Conservation (phyloP, 2,113 vertebrate species). For the Phalacrocorax pelagicus region DNA sequence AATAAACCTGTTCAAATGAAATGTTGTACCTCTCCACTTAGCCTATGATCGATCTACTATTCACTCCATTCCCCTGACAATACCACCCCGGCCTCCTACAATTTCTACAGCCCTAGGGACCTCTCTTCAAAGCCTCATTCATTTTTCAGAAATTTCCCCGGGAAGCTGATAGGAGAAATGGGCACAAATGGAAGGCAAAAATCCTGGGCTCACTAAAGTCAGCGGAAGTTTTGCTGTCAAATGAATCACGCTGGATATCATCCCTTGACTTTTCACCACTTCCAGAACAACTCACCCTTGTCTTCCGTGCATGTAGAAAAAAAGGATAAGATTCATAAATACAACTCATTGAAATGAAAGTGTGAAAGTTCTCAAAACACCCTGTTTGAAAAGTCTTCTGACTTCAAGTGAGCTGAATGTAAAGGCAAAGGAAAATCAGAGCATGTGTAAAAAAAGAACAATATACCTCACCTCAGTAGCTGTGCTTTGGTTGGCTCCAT, state of each 20-base stretch:
- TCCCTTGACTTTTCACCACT: neutral
- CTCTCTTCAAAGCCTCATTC: neutral
- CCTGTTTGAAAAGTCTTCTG: neutral
- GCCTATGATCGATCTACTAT: neutral
- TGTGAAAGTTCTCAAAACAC: neutral
- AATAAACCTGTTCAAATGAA: neutral
- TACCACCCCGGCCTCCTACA: neutral
- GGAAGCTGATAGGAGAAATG: neutral
- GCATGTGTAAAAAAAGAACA: neutral
- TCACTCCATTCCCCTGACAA: neutral
- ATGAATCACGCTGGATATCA: neutral
- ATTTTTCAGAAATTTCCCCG: neutral
- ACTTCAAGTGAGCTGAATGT: neutral
- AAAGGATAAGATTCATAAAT: neutral
- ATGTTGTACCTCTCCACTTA: neutral
- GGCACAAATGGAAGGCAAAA: neutral
- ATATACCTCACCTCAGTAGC: conserved; percentile 88
- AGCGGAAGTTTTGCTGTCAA: neutral
- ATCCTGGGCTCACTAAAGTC: neutral
- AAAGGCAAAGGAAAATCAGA: neutral
- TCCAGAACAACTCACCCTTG: neutral
- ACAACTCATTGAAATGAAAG: neutral
- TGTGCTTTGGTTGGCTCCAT: conserved; percentile 97
- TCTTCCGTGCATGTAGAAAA: neutral
- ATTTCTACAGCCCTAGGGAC: neutral